Base-by-base conservation (phyloP, 2,797 vertebrate genomes). In the Sebastes melanostomus region DNA sequence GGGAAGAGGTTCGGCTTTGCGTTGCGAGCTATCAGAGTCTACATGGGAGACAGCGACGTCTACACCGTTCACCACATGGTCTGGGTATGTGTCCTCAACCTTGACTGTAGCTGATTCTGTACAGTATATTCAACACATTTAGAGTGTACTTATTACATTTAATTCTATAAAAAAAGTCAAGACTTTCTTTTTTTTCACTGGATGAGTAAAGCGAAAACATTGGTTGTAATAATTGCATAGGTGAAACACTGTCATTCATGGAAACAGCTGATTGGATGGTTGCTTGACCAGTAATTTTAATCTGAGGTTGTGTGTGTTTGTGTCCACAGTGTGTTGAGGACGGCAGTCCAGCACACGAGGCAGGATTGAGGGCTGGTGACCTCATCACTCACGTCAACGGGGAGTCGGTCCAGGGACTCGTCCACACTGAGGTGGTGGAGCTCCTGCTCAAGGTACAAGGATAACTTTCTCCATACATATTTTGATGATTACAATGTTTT, bases 301-400 rank as follows among this genome's bases (percentile, higher is more conserved):
- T 77, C 13, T 20, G 29, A 69, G 56, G 25, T 52, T 65, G 58
- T 80, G 38, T 73, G 34, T 80, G 24, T 70, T n/a, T 83, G 65
- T 86, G 50, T 82, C 46, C 50, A 24, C 91, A 98, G 98, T 97
- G 95, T 0, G 97, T 98, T 82, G 98, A 98, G 83, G 97, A 98
- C 1, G 96, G 96, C 24, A 97, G 97, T 87, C 97, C 98, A 0
- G 98, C 98, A 0, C 97, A 98, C 5, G 97, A 99, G 85, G 97
- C 97, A 0, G 97, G 98, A 11, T 88, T 99, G 75, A 95, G 95
- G 18, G 96, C 97, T 0, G 97, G 98, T 0, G 97, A 98, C 85
- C 97, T 99, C 86, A 97, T 99, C 92, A 99, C 97, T 1, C 97
- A 99, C 0, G 94, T 99, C 63, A 99, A 99, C 0, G 97, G 98